phyloP scores from a whole-genome alignment of 2,797 vertebrate genomes.

The Cyclura pinguis region DNA sequence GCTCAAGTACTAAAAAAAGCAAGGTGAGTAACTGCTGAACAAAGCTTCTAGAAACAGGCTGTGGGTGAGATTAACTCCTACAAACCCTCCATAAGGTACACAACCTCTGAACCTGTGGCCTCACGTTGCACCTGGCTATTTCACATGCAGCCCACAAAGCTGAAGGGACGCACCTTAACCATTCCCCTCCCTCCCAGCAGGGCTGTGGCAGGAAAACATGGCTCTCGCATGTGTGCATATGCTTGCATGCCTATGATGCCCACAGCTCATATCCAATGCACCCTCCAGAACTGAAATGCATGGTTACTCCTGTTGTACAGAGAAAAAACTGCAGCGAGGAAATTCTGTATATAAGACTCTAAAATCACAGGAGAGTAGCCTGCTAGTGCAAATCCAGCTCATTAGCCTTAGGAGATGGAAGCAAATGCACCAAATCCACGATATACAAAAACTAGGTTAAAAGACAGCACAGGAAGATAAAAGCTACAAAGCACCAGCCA shows the following conservation, averaged over 20 bases:
- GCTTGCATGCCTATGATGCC: too few species aligned
- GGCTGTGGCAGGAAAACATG: too few species aligned
- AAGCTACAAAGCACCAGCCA: not conserved
- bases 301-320: not conserved
- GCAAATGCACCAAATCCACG: not conserved
- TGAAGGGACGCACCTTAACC: not conserved
- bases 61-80: not conserved
- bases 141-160: not conserved
- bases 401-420: not conserved
- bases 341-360: not conserved
- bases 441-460: not conserved
- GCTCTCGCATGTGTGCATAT: too few species aligned
- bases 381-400: not conserved
- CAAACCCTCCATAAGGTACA: not conserved
- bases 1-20: too few species aligned
- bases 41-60: not conserved
- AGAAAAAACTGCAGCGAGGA: not conserved
- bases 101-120: not conserved
- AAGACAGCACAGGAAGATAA: not conserved
- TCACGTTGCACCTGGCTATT: not conserved
- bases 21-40: too few species aligned
- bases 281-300: not conserved
- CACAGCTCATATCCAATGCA: too few species aligned
- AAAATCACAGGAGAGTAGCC: not conserved
- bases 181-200: not conserved